Evolutionary conservation across 2,888 invertebrate genomes (phyloP).

Genomic region (Limenitis camilla): DNA sequence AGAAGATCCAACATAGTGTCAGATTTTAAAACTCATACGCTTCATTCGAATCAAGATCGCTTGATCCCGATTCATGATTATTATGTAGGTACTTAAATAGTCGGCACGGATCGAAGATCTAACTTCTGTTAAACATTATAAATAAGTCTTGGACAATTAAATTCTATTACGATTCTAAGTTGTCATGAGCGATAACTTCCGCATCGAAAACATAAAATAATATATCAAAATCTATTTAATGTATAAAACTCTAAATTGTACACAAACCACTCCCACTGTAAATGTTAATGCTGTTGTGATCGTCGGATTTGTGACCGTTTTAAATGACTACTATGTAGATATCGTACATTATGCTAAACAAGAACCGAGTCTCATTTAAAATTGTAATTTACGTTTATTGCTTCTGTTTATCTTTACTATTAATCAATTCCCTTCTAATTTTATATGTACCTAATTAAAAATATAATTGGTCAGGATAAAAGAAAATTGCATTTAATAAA

Average conservation of each 20-base stretch:
- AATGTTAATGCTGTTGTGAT: slow-evolving; percentile 57
- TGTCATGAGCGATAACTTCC: slow-evolving; percentile 71
- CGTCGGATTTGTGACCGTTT: slow-evolving; percentile 61
- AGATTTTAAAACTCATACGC: slow-evolving; percentile 8
- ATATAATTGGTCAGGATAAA: slow-evolving; percentile 13
- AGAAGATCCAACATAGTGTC: slow-evolving; percentile 40
- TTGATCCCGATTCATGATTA: no score
- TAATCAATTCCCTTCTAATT: slow-evolving; percentile 19
- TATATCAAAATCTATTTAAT: slow-evolving; percentile 51
- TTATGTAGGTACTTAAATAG: slow-evolving; percentile 3
- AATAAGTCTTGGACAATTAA: slow-evolving; percentile 62
- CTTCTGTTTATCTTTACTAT: slow-evolving; percentile 38
- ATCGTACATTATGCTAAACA: slow-evolving; percentile 50
- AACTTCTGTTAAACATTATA: slow-evolving; percentile 29
- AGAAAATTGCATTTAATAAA: slow-evolving; percentile 5
- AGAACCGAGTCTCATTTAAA: slow-evolving; percentile 47
- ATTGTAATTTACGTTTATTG: slow-evolving; percentile 48
- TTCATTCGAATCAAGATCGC: neutral
- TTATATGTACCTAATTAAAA: slow-evolving; percentile 8
- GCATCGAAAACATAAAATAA: slow-evolving; percentile 54
- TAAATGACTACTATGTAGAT: slow-evolving; percentile 55
- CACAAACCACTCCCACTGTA: slow-evolving; percentile 65
- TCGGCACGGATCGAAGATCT: slow-evolving; percentile 20
- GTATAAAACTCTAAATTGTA: slow-evolving; percentile 51
- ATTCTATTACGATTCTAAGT: slow-evolving; percentile 39